Conservation (phyloP, 2,113 vertebrate species). For the Alexandromys fortis region DNA sequence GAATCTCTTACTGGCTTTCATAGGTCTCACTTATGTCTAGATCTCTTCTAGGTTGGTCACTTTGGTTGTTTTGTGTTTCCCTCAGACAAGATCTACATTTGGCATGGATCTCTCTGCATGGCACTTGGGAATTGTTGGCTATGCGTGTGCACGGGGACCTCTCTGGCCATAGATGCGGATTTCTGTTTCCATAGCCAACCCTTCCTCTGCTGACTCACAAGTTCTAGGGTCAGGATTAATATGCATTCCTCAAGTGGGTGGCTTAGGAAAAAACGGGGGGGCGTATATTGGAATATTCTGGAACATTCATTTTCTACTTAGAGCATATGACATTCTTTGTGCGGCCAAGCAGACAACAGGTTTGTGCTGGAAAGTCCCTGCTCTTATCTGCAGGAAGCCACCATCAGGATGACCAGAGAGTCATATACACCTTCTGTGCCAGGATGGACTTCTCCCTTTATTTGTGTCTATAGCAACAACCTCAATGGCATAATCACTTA, state of each 20-base stretch:
- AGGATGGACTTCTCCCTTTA: background rate
- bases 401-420: background rate
- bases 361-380: constrained; percentile 14
- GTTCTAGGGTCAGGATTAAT: background rate
- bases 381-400: background rate
- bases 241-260: background rate
- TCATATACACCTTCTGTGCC: background rate
- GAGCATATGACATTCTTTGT: background rate
- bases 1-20: background rate
- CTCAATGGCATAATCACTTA: background rate
- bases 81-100: background rate
- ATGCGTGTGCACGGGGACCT: background rate
- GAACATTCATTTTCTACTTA: background rate
- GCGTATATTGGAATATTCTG: background rate
- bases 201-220: background rate
- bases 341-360: background rate
- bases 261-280: background rate
- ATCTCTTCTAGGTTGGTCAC: background rate
- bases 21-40: background rate
- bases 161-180: background rate
- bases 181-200: background rate
- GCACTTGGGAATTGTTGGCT: background rate
- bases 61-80: background rate
- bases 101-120: background rate
- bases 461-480: background rate